Base-by-base conservation (phyloP, 2,113 vertebrate genomes). In the Neomonachus schauinslandi region DNA sequence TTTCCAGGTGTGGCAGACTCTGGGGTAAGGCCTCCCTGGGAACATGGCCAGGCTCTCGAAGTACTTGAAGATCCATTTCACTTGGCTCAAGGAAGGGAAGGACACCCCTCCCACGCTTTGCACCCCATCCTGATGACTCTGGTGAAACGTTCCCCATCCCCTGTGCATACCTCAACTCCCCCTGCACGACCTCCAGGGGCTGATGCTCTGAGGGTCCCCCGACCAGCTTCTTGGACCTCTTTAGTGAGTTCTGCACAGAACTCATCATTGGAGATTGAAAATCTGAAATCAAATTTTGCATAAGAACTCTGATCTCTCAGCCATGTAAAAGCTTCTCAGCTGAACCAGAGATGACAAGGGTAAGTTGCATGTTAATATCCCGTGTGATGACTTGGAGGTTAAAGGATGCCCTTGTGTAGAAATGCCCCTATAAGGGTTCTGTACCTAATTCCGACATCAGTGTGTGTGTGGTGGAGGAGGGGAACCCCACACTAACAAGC, bases 281-380 rank as follows among this genome's bases (percentile, higher is more conserved):
- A 42, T 42, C 39, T 42, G 39, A 42, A 42, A 42, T 42, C 39
- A 42, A 42, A 42, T 42, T 42, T 42, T 42, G 39, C 39, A 42
- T 42, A 42, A 42, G 39, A 42, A 42, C 39, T 42, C 39, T 42
- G 39, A 42, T 42, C 39, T 42, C 39, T 42, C 39, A 42, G 39
- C 39, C 39, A 42, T 42, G 39, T 42, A 42, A 42, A 42, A 42
- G 39, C 39, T 42, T 42, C 39, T 85, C 67, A 8, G 31, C 5
- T 28, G 14, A 82, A 84, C 82, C 7, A 42, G 39, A 87, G 67
- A 67, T 24, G 42, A 31, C 19, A 96, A 96, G 88, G 76, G 55
- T 33, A 53, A 83, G 1, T 22, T 49, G 21, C 14, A 28, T 4
- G 10, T 39, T 84, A 74, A 65, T 9, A 53, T 24, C 1, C 7